A percentile compares a stretch with the other conserved stretches of the same genome.
phyloP scores from a whole-genome alignment of 2,888 invertebrate species.

The Tanypteryx hageni region DNA sequence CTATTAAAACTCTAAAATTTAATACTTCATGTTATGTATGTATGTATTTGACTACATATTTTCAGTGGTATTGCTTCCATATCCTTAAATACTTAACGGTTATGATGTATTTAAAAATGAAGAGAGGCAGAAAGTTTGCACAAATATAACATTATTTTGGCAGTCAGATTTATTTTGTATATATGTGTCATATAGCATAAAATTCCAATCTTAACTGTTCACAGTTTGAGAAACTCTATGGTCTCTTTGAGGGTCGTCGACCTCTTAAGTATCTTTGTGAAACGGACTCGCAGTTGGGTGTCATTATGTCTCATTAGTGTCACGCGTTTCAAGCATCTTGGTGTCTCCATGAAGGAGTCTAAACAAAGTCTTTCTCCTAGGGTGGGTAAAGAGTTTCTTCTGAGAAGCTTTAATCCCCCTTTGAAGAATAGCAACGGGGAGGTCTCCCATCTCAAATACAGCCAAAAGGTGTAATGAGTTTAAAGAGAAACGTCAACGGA shows the following conservation, averaged over 20 bases:
- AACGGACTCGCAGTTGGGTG: conserved; percentile 14
- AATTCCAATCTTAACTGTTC: background rate
- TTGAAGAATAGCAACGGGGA: background rate
- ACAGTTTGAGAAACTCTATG: background rate
- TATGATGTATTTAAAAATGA: too few relatives aligned
- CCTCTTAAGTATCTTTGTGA: background rate
- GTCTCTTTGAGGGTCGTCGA: background rate
- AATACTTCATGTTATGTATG: too few relatives aligned
- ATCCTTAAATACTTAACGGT: too few relatives aligned
- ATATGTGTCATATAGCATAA: too few relatives aligned
- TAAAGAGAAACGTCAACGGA: conserved; percentile 47
- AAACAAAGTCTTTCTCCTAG: background rate
- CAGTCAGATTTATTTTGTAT: too few relatives aligned
- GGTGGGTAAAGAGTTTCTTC: background rate
- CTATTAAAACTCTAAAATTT: too few relatives aligned
- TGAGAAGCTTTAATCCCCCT: background rate
- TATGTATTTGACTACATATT: too few relatives aligned
- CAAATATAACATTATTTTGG: too few relatives aligned
- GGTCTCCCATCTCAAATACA: background rate
- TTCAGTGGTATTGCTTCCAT: too few relatives aligned
- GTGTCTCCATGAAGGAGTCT: conserved; percentile 15
- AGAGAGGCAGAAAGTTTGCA: too few relatives aligned
- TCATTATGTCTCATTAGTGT: conserved; percentile 59
- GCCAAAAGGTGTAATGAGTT: conserved; percentile 25
- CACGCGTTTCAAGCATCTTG: background rate